phyloP scores from a whole-genome alignment of 2,797 vertebrate genomes.

The Ambastaia sidthimunki region DNA sequence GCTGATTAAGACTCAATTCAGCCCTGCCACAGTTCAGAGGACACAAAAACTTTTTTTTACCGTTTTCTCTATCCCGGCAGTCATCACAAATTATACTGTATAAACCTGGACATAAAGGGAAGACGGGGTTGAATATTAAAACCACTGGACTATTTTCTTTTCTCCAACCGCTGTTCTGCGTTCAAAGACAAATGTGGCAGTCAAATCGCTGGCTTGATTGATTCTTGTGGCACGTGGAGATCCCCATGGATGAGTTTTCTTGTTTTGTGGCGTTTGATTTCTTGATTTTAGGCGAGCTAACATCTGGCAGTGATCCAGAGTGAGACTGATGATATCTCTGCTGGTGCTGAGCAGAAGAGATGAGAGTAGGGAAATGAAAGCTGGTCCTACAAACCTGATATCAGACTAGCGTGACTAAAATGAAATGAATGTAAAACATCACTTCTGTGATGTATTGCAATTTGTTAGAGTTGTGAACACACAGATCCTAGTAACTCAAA shows the following conservation, averaged over 20 bases:
- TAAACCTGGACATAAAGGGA: slow-evolving; percentile 11
- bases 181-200: slow-evolving; percentile 25
- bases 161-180: slow-evolving; percentile 1
- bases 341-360: slow-evolving; percentile 9
- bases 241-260: slow-evolving; percentile 31
- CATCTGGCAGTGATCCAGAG: slow-evolving; percentile 40
- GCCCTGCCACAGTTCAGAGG: slow-evolving; percentile 43
- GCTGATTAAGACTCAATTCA: slow-evolving; percentile 59
- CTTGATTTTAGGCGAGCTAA: slow-evolving; percentile 37
- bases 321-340: slow-evolving; percentile 22
- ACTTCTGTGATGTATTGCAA: neutral
- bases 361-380: slow-evolving; percentile 18
- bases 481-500: neutral
- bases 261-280: neutral
- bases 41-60: slow-evolving; percentile 24
- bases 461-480: neutral
- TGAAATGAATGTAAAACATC: neutral
- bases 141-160: slow-evolving; percentile 32
- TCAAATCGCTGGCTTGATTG: slow-evolving; percentile 6
- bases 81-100: slow-evolving; percentile 47
- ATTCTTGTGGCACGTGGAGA: slow-evolving; percentile 6
- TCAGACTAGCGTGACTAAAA: slow-evolving; percentile 1
- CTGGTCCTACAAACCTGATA: slow-evolving; percentile 6
- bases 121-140: slow-evolving; percentile 5
- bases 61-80: slow-evolving; percentile 1